These are phyloP conservation scores for Cinara cedri DNA, from an alignment of 2,888 invertebrate species.

Conservation along the genomic window DNA sequence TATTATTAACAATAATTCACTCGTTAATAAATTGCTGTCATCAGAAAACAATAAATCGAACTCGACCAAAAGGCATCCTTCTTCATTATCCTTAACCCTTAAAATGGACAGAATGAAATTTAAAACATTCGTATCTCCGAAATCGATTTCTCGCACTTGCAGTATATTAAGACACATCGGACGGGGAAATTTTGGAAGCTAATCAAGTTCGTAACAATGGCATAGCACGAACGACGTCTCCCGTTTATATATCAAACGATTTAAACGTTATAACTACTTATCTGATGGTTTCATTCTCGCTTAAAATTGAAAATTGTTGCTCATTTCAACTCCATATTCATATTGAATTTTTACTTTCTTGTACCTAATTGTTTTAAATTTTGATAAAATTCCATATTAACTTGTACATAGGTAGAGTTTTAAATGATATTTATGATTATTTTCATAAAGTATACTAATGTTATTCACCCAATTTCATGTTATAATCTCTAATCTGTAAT, in stretches of 20 bases:
- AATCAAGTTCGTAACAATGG: background rate
- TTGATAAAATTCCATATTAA: too few species aligned
- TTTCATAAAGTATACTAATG: too few species aligned
- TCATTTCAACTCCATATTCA: too few species aligned
- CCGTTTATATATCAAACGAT: background rate
- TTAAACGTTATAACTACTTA: too few species aligned
- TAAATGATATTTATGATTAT: too few species aligned
- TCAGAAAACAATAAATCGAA: background rate
- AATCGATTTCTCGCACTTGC: background rate
- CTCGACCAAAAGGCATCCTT: background rate
- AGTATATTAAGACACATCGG: background rate
- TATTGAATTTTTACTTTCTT: too few species aligned
- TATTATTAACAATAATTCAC: background rate
- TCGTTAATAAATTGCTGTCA: background rate
- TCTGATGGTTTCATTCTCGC: too few species aligned
- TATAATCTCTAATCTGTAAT: too few species aligned
- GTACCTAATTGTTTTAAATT: too few species aligned
- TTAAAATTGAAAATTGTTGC: too few species aligned
- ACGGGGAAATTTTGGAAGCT: background rate
- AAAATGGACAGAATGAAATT: background rate
- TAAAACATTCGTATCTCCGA: background rate
- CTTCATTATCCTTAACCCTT: background rate
- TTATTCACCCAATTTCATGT: too few species aligned
- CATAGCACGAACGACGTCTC: background rate
- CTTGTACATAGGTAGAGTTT: too few species aligned